Evolutionary conservation across 2,888 invertebrate species (phyloP).

Genomic region (Drosophila merina): DNA sequence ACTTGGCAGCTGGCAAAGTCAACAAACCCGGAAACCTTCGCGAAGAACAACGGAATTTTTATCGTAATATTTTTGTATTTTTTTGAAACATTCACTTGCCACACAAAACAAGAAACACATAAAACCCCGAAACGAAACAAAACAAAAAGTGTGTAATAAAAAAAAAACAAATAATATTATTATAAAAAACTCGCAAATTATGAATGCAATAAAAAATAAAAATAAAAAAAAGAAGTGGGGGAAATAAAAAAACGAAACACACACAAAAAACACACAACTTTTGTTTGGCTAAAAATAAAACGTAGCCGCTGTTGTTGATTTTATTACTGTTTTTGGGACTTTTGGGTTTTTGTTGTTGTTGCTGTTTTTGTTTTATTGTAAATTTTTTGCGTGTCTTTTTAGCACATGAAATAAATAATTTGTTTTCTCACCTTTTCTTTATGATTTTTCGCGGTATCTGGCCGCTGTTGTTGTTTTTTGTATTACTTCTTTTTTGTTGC

Average conservation of each 20-base stretch:
- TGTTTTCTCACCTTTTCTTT: slow-evolving; percentile 67
- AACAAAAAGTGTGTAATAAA: slow-evolving; percentile 5
- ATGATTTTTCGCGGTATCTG: slow-evolving; percentile 44
- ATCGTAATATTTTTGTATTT: slow-evolving; percentile 52
- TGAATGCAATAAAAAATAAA: slow-evolving; percentile 13
- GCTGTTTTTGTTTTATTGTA: slow-evolving; percentile 7
- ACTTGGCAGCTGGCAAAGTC: slow-evolving; percentile 59
- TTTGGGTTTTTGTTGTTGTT: slow-evolving; percentile 12
- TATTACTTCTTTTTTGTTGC: slow-evolving; percentile 6
- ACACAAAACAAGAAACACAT: slow-evolving; percentile 34
- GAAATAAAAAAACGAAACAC: slow-evolving; percentile 29
- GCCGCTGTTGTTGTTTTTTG: slow-evolving; percentile 30
- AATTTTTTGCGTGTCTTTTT: slow-evolving; percentile 38
- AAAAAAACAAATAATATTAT: slow-evolving; percentile 20
- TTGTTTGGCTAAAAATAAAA: slow-evolving; percentile 62
- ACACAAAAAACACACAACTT: slow-evolving; percentile 43
- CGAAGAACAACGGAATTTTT: slow-evolving; percentile 67
- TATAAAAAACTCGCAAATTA: slow-evolving; percentile 16
- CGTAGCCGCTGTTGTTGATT: slow-evolving; percentile 8
- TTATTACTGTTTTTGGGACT: slow-evolving; percentile 20
- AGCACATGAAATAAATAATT: slow-evolving; percentile 60
- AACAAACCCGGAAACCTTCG: slow-evolving; percentile 79
- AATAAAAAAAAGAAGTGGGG: slow-evolving; percentile 9
- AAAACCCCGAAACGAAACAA: slow-evolving; percentile 31
- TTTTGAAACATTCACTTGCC: slow-evolving; percentile 44